Evolutionary conservation across 2,113 vertebrate species (phyloP).

Genomic region (Pithys albifrons): DNA sequence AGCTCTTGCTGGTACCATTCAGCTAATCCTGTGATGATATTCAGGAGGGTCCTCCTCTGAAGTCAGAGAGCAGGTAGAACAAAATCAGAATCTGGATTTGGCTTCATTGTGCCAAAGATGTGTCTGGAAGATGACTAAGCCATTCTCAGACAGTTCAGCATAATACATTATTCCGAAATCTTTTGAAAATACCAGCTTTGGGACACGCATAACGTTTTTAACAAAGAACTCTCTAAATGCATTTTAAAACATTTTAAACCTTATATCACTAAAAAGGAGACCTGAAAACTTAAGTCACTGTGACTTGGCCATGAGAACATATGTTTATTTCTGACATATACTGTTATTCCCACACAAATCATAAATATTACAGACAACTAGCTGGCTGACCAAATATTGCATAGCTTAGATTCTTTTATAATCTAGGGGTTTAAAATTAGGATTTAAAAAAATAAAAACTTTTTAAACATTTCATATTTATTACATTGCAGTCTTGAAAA

Average conservation of each 20-base stretch:
- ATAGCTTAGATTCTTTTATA: background rate
- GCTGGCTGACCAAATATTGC: background rate
- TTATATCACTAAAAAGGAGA: background rate
- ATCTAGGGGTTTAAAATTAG: background rate
- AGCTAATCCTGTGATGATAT: background rate
- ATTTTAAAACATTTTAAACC: background rate
- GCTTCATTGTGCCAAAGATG: background rate
- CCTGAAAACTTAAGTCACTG: background rate
- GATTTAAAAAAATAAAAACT: background rate
- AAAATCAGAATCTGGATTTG: background rate
- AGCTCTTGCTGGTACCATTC: background rate
- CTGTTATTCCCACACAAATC: background rate
- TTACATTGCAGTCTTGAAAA: background rate
- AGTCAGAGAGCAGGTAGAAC: background rate
- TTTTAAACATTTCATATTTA: background rate
- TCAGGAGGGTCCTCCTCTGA: background rate
- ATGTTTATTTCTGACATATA: background rate
- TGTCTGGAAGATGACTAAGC: conserved; percentile 11
- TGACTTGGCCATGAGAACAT: background rate
- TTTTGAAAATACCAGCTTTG: conserved; percentile 1
- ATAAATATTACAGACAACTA: background rate
- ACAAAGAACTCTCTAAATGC: background rate
- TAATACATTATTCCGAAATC: background rate
- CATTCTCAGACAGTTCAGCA: background rate
- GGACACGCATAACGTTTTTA: background rate